Evolutionary conservation across 2,888 invertebrate species (phyloP), one percentile per base, ranked within the genome.

Genomic region (Ochropleura plecta): DNA sequence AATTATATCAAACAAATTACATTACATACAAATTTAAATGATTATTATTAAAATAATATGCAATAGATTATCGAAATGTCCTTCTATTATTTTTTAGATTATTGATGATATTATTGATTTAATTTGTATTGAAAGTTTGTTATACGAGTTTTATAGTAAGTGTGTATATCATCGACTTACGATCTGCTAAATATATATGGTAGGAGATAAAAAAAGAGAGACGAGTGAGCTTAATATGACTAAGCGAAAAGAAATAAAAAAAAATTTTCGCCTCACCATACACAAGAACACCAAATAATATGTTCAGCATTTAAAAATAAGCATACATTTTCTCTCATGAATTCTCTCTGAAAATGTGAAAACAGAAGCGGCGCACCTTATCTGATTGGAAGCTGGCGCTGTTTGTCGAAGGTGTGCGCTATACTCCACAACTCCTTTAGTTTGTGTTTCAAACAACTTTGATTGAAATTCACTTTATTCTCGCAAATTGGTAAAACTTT

Each of bases 391-490:
- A 78, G 67, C 81, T 76, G 75, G 68, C 77, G 76, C 70, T 93
- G 92, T 94, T 93, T 93, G 91, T 86, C 75, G 73, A 91, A 92
- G 92, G 93, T 93, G 90, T 88, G 84, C 88, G 78, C 59, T 85
- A 74, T 84, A 84, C 78, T 77, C 78, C 81, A 77, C 83, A 88
- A 90, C 91, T 91, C 91, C 91, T 93, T 91, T 89, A 90, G 94
- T 94, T 94, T 94, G 93, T 93, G 90, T 94, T 94, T 89, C 89
- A 84, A 88, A 88, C 87, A 93, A 94, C 89, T 94, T 94, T 93
- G 94, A 94, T 94, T 94, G 94, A 92, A 94, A 92, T 93, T 93
- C 94, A 93, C 95, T 95, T 95, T 95, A 95, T 95, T 95, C 91
- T 93, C 90, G 90, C 88, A 94, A 95, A 95, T 95, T 95, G 94